phyloP scores from a whole-genome alignment of 2,888 invertebrate species.

The Caenorhabditis sp. region DNA sequence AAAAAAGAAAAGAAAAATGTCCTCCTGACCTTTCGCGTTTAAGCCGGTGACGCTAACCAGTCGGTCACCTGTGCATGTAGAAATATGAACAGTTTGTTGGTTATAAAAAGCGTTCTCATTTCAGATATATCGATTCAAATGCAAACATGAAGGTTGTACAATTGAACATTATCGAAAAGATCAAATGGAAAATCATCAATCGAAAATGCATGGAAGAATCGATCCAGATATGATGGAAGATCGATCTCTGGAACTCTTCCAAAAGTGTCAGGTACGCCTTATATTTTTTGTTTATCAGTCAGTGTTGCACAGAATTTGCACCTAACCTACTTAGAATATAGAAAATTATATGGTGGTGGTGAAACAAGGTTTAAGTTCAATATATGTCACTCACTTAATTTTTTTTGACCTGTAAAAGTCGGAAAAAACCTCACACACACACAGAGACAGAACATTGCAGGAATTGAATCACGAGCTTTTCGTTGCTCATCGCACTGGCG shows the following conservation, averaged over 20 bases:
- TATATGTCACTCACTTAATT: neutral
- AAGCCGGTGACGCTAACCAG: too few relatives aligned
- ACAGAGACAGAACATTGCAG: conserved; percentile 13
- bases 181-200: conserved; percentile 71
- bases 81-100: neutral
- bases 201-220: conserved; percentile 67
- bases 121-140: conserved; percentile 68
- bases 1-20: too few relatives aligned
- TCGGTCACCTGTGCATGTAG: too few relatives aligned
- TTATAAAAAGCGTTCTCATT: conserved; percentile 9
- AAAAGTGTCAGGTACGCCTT: conserved; percentile 54
- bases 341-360: too few relatives aligned
- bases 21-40: too few relatives aligned
- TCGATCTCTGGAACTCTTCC: conserved; percentile 63
- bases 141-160: conserved; percentile 63
- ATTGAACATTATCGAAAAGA: conserved; percentile 70
- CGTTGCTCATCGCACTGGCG: conserved; percentile 42
- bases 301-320: too few relatives aligned
- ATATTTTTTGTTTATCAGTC: neutral
- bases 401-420: too few relatives aligned
- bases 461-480: conserved; percentile 55
- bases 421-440: neutral
- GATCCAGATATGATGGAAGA: conserved; percentile 70
- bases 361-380: neutral
- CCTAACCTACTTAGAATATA: neutral